Conservation (phyloP, 1,140 invertebrate species). For the Protaetia brevitarsis region DNA sequence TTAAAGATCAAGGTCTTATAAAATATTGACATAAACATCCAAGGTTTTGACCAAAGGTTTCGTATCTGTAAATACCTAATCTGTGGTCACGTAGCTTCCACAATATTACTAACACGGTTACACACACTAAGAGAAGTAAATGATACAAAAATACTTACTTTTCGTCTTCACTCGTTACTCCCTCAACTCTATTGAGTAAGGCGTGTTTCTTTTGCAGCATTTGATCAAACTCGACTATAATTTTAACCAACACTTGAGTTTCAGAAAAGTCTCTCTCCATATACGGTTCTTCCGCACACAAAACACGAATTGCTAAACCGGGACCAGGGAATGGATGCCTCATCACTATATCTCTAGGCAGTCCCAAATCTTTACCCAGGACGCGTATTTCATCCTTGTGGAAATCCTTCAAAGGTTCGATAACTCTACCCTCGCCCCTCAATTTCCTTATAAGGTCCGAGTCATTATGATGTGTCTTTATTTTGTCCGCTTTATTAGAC, state of each 20-base stretch:
- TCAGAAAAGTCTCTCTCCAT: slow-evolving; percentile 94
- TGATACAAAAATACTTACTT: slow-evolving; percentile 44
- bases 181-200: slow-evolving; percentile 82
- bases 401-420: slow-evolving; percentile 98
- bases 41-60: too few species aligned
- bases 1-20: too few species aligned
- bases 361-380: slow-evolving; percentile 83
- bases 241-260: slow-evolving; percentile 90
- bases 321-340: slow-evolving; percentile 97
- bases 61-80: too few species aligned
- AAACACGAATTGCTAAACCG: slow-evolving; percentile 90
- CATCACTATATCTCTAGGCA: slow-evolving; percentile 82
- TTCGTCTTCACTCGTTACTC: slow-evolving; percentile 74
- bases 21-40: too few species aligned
- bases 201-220: slow-evolving; percentile 93
- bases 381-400: slow-evolving; percentile 97
- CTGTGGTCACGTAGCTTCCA: too few species aligned
- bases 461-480: slow-evolving; percentile 99
- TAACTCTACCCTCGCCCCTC: slow-evolving; percentile 79
- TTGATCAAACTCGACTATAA: slow-evolving; percentile 89
- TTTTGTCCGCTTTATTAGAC: slow-evolving; percentile 86
- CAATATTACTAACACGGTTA: too few species aligned
- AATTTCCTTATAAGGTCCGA: slow-evolving; percentile 89
- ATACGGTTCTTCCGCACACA: slow-evolving; percentile 95
- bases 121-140: too few species aligned